Evolutionary conservation across 1,140 invertebrate species (phyloP).

Genomic region (Matsumurasca onukii): DNA sequence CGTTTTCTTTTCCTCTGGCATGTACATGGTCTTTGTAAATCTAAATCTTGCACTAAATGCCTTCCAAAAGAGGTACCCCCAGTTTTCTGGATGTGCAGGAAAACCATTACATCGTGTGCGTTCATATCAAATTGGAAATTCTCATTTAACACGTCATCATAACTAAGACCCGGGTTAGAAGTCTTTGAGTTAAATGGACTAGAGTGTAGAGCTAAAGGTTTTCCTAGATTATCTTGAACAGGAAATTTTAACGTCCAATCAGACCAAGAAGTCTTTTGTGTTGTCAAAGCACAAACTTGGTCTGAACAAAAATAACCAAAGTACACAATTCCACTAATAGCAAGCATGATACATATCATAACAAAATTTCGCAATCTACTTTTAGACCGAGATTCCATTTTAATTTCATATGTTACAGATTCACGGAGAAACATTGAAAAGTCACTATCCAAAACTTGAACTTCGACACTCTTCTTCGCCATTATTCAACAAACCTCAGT

Average conservation of each 20-base stretch:
- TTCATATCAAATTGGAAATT: constrained; percentile 87
- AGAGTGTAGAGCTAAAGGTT: constrained; percentile 53
- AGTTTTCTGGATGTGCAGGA: constrained; percentile 97
- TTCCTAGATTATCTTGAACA: constrained; percentile 56
- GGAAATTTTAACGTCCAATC: constrained; percentile 46
- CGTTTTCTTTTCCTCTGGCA: constrained; percentile 83
- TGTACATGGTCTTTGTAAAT: constrained; percentile 82
- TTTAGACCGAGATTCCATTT: constrained; percentile 69
- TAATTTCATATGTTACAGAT: constrained; percentile 69
- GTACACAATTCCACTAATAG: constrained; percentile 78
- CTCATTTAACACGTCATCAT: constrained; percentile 82
- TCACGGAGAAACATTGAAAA: constrained; percentile 65
- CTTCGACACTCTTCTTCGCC: constrained; percentile 65
- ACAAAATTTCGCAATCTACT: constrained; percentile 69
- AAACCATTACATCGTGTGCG: constrained; percentile 95
- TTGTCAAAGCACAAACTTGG: constrained; percentile 75
- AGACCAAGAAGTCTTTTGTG: constrained; percentile 46
- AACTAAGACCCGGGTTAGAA: constrained; percentile 55
- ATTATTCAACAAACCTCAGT: constrained; percentile 32
- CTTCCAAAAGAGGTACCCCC: constrained; percentile 91
- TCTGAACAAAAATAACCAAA: constrained; percentile 88
- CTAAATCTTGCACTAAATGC: constrained; percentile 91
- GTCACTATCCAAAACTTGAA: constrained; percentile 72
- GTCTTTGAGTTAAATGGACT: constrained; percentile 49
- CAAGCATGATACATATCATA: constrained; percentile 73